Evolutionary conservation across 2,888 invertebrate genomes (phyloP).

Genomic region (Pterostichus niger): DNA sequence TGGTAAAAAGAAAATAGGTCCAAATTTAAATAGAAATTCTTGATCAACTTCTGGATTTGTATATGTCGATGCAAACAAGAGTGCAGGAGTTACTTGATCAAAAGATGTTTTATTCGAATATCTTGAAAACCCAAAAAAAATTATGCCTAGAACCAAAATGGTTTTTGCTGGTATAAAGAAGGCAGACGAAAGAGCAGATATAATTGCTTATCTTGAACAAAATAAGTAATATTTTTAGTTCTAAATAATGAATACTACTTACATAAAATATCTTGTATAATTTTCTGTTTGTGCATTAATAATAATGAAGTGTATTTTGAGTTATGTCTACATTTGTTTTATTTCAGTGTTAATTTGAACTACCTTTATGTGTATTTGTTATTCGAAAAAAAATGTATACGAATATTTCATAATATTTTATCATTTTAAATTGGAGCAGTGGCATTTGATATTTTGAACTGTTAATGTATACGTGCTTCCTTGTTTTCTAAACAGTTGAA

Average conservation of each 20-base stretch:
- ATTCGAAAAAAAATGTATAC: no score
- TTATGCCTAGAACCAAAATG: slow-evolving; percentile 88
- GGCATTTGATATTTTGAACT: no score
- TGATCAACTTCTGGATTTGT: slow-evolving; percentile 77
- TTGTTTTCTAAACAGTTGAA: no score
- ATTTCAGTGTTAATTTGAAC: no score
- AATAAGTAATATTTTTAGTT: background rate
- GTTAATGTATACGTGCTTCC: no score
- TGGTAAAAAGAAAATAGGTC: slow-evolving; percentile 85
- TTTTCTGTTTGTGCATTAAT: background rate
- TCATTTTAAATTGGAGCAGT: no score
- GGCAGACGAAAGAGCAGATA: slow-evolving; percentile 81
- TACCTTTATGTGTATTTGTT: no score
- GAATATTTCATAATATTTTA: no score
- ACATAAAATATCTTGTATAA: no score
- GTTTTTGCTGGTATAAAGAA: slow-evolving; percentile 87
- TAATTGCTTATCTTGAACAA: slow-evolving; percentile 82
- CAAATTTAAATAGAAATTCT: slow-evolving; percentile 80
- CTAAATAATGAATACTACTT: no score
- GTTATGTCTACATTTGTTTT: background rate
- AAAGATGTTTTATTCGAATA: slow-evolving; percentile 83
- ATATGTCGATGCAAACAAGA: slow-evolving; percentile 83
- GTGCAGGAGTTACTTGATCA: slow-evolving; percentile 83
- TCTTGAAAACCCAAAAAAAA: slow-evolving; percentile 85
- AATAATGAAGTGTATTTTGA: background rate